These are phyloP conservation scores for Opisthograptis luteolata DNA, from an alignment of 2,888 invertebrate genomes.

Conservation along the genomic window DNA sequence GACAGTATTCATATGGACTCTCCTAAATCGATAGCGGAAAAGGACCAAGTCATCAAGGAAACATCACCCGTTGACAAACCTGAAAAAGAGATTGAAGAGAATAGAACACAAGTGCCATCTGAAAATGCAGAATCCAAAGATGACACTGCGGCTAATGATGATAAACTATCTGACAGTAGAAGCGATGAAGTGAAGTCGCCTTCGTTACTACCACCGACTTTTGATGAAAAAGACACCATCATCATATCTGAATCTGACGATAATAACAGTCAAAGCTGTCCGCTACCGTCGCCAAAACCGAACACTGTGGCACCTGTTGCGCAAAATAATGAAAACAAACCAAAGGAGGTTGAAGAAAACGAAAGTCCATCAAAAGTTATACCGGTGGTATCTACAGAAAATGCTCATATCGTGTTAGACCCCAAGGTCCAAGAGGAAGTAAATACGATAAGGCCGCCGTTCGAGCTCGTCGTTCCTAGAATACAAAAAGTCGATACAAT, in stretches of 20 bases:
- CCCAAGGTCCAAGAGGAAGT: slow-evolving; percentile 68
- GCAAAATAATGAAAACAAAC: slow-evolving; percentile 59
- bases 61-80: slow-evolving; percentile 50
- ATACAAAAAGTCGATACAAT: slow-evolving; percentile 72
- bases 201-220: slow-evolving; percentile 44
- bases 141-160: slow-evolving; percentile 50
- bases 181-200: slow-evolving; percentile 66
- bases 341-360: slow-evolving; percentile 68
- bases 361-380: slow-evolving; percentile 74
- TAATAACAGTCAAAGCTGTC: slow-evolving; percentile 79
- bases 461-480: slow-evolving; percentile 67
- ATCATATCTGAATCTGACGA: slow-evolving; percentile 79
- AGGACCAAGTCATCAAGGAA: slow-evolving; percentile 71
- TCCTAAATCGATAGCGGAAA: slow-evolving; percentile 72
- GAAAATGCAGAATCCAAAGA: slow-evolving; percentile 42
- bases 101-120: slow-evolving; percentile 36
- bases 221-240: slow-evolving; percentile 77
- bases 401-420: slow-evolving; percentile 73
- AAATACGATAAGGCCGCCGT: slow-evolving; percentile 51
- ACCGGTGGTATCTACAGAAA: slow-evolving; percentile 73
- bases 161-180: slow-evolving; percentile 52
- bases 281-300: slow-evolving; percentile 74
- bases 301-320: slow-evolving; percentile 57
- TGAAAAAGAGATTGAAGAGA: slow-evolving; percentile 49
- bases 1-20: slow-evolving; percentile 80